Conservation (phyloP, 2,113 vertebrate species). For the Thryonomys swinderianus region DNA sequence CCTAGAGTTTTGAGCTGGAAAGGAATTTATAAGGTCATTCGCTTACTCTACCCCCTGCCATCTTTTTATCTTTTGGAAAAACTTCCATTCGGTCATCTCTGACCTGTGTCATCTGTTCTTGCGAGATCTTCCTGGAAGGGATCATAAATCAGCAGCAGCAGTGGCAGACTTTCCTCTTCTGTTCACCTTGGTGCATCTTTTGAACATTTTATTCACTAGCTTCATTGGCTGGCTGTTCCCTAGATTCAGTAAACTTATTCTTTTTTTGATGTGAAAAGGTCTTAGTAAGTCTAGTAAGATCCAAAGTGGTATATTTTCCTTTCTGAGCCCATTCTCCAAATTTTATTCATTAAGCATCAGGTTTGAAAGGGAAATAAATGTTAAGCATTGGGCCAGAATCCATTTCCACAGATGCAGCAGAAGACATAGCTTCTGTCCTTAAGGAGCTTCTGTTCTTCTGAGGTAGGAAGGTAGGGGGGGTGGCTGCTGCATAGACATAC, state of each 20-base stretch:
- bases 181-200: background rate
- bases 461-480: background rate
- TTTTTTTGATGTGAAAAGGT: background rate
- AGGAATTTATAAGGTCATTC: background rate
- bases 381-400: background rate
- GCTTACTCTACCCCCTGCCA: too few species aligned
- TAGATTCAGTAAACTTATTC: background rate
- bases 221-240: background rate
- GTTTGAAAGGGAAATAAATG: background rate
- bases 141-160: background rate
- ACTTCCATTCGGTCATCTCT: background rate
- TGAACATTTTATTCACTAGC: background rate
- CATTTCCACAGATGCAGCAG: background rate
- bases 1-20: background rate
- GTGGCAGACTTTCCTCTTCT: background rate
- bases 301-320: background rate
- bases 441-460: background rate
- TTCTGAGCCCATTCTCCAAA: background rate
- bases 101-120: background rate
- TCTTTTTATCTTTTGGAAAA: background rate
- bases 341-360: background rate
- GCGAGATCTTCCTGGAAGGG: background rate
- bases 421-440: background rate
- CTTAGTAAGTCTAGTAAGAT: background rate
- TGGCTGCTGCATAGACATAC: rapidly evolving